Percentiles rank a stretch among this genome's conserved stretches.
These are phyloP conservation scores for Drosophila sucinea DNA, from an alignment of 1,140 invertebrate species.

Conservation along the genomic window DNA sequence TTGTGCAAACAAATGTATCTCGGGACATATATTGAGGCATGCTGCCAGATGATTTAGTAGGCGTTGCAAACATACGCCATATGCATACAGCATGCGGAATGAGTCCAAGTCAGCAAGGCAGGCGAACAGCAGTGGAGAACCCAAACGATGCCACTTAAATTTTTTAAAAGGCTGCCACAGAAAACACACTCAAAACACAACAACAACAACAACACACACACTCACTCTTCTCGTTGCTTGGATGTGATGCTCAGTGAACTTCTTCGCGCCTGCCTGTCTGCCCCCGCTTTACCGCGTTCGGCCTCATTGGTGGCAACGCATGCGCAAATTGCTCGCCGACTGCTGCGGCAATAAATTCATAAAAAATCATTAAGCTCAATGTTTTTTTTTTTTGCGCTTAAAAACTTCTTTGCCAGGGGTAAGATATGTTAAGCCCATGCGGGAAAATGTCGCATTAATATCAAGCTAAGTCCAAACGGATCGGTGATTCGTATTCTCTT, in stretches of 20 bases:
- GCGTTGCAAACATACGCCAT: slow-evolving; percentile 77
- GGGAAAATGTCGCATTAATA: slow-evolving; percentile 69
- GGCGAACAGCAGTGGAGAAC: too few relatives aligned
- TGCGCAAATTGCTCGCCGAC: slow-evolving; percentile 74
- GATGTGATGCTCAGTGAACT: slow-evolving; percentile 44
- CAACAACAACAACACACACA: slow-evolving; percentile 26
- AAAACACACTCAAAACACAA: slow-evolving; percentile 24
- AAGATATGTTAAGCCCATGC: slow-evolving; percentile 25
- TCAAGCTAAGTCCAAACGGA: slow-evolving; percentile 57
- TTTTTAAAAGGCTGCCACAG: slow-evolving; percentile 61
- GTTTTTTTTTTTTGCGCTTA: slow-evolving; percentile 22
- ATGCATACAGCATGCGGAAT: slow-evolving; percentile 71
- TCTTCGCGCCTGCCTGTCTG: slow-evolving; percentile 45
- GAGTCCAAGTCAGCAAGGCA: slow-evolving; percentile 17
- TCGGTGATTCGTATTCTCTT: neutral
- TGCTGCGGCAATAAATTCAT: slow-evolving; percentile 78
- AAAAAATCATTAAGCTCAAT: slow-evolving; percentile 77
- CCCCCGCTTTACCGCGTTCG: slow-evolving; percentile 34
- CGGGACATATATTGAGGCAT: slow-evolving; percentile 63
- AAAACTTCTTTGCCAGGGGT: slow-evolving; percentile 39
- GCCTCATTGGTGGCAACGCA: slow-evolving; percentile 76
- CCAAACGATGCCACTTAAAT: slow-evolving; percentile 64
- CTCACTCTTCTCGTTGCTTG: slow-evolving; percentile 31
- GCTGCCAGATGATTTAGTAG: slow-evolving; percentile 76
- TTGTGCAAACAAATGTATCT: slow-evolving; percentile 63